phyloP scores from a whole-genome alignment of 2,113 vertebrate species.

The Ictidomys tridecemlineatus region DNA sequence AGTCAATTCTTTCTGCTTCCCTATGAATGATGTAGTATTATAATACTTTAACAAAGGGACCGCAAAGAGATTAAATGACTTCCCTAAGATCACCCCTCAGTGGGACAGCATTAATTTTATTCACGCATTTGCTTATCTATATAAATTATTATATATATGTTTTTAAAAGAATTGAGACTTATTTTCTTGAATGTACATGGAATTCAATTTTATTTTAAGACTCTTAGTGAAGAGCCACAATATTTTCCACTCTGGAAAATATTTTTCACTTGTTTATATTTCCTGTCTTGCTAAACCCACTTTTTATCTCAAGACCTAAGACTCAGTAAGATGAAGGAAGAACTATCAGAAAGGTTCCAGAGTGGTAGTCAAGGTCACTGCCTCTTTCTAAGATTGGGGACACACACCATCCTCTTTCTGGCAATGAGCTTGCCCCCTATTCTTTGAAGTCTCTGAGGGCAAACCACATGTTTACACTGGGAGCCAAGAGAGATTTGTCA shows the following conservation, averaged over 20 bases:
- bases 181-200: neutral
- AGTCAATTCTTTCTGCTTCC: neutral
- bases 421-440: neutral
- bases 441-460: neutral
- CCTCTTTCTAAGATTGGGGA: neutral
- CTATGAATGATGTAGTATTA: neutral
- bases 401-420: neutral
- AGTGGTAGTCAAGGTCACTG: neutral
- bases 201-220: neutral
- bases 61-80: neutral
- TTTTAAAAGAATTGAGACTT: neutral
- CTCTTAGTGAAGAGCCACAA: neutral
- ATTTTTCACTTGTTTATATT: constrained; percentile 30
- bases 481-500: neutral
- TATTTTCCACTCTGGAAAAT: neutral
- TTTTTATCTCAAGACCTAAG: neutral
- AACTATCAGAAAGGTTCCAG: neutral
- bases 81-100: neutral
- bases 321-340: neutral
- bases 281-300: neutral
- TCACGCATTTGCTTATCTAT: neutral
- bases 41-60: neutral
- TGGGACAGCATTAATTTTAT: neutral
- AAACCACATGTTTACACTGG: neutral
- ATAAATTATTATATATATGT: neutral